A percentile compares a stretch with the other conserved stretches of the same genome.
Evolutionary conservation across 2,113 vertebrate genomes (phyloP).

Genomic region (Micromys minutus): DNA sequence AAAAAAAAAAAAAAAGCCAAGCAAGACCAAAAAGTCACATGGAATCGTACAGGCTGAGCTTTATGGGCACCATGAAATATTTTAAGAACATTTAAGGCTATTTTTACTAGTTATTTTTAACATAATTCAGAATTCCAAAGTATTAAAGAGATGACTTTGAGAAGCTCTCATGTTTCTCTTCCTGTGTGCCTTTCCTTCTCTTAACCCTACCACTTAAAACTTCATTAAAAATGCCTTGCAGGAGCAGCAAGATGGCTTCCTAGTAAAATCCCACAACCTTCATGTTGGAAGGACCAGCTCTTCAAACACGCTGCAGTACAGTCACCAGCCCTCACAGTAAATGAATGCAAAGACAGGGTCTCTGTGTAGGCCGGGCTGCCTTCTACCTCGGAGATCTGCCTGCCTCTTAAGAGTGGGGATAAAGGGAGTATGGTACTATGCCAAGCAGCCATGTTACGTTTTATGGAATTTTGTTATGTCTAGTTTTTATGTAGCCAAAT

Average conservation of each 20-base stretch:
- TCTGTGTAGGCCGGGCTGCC: background rate
- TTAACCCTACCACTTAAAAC: background rate
- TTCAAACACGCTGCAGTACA: background rate
- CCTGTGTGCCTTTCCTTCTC: background rate
- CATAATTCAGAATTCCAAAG: slow-evolving; percentile 5
- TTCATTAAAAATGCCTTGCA: background rate
- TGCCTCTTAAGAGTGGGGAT: background rate
- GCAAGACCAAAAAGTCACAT: background rate
- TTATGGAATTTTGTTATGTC: background rate
- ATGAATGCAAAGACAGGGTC: background rate
- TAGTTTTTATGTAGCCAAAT: background rate
- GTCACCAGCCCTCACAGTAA: background rate
- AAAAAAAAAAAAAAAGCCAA: background rate
- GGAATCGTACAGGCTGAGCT: background rate
- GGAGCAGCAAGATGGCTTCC: background rate
- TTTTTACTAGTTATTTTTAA: slow-evolving; percentile 7
- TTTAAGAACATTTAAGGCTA: slow-evolving; percentile 17
- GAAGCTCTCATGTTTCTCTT: background rate
- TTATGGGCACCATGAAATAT: background rate
- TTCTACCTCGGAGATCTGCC: background rate
- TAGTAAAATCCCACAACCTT: background rate
- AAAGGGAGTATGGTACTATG: background rate
- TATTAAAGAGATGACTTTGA: background rate
- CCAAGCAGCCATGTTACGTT: background rate
- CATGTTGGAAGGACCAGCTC: background rate